These are phyloP conservation scores for Halotydeus destructor DNA, from an alignment of 1,140 invertebrate species.

Conservation along the genomic window DNA sequence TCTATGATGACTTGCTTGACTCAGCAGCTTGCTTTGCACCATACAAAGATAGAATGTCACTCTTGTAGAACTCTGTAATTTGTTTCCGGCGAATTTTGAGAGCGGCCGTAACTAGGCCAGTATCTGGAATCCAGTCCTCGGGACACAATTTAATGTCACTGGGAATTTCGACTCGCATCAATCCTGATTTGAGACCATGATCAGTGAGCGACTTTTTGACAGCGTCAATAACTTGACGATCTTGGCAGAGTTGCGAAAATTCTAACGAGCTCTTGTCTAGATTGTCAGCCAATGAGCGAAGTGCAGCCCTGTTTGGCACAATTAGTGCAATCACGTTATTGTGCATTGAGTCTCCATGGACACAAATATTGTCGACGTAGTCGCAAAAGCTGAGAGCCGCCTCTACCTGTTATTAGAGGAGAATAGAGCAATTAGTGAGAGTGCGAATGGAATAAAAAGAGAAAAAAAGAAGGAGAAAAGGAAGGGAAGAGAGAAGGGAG, in stretches of 20 bases:
- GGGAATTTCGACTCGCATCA: slow-evolving; percentile 26
- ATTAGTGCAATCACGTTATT: slow-evolving; percentile 68
- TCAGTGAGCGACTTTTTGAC: not conserved
- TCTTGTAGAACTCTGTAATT: slow-evolving; percentile 65
- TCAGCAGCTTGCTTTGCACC: too few species aligned
- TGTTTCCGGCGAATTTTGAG: slow-evolving; percentile 81
- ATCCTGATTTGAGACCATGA: not conserved
- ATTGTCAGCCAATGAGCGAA: slow-evolving; percentile 42
- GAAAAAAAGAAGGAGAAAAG: not conserved
- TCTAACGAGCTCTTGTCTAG: slow-evolving; percentile 29
- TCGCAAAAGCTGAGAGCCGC: slow-evolving; percentile 77
- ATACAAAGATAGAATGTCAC: too few species aligned
- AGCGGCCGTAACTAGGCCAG: slow-evolving; percentile 31
- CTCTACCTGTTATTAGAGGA: slow-evolving; percentile 26
- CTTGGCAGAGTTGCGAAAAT: not conserved
- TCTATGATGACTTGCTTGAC: too few species aligned
- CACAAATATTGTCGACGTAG: slow-evolving; percentile 80
- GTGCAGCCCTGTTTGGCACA: slow-evolving; percentile 47
- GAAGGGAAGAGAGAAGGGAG: not conserved
- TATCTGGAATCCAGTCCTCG: slow-evolving; percentile 30
- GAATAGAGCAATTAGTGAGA: not conserved
- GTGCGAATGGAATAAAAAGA: not conserved
- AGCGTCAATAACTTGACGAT: slow-evolving; percentile 35
- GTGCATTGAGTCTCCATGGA: slow-evolving; percentile 66
- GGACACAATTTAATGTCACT: slow-evolving; percentile 23